Evolutionary conservation across 2,113 vertebrate genomes (phyloP).

Genomic region (Hucho hucho): DNA sequence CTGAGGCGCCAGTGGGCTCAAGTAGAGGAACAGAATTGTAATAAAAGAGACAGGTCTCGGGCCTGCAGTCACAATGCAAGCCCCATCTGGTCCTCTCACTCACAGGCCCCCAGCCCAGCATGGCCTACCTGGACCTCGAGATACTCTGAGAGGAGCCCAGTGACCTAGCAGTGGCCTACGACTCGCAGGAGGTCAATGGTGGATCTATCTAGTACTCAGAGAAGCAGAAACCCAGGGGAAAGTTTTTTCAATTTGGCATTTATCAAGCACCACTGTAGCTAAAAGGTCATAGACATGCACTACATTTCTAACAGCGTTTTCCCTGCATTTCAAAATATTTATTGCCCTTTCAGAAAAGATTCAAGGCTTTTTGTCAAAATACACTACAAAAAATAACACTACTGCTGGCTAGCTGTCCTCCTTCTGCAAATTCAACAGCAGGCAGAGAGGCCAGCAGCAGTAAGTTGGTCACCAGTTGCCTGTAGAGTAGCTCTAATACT

Average conservation of each 20-base stretch:
- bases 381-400: slow-evolving; percentile 1
- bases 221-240: slow-evolving; percentile 1
- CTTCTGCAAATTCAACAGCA: slow-evolving; percentile 11
- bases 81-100: slow-evolving; percentile 19
- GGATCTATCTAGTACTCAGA: slow-evolving; percentile 29
- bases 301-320: slow-evolving; percentile 3
- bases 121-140: no score
- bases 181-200: slow-evolving; percentile 30
- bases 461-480: slow-evolving; percentile 26
- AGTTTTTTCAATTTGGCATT: not conserved
- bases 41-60: not conserved
- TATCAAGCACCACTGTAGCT: not conserved
- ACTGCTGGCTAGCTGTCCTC: not conserved
- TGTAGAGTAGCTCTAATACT: slow-evolving; percentile 41
- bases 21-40: slow-evolving; percentile 10
- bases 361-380: not conserved
- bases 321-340: not conserved
- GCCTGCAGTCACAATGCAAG: not conserved
- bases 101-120: not conserved
- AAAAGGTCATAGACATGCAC: not conserved
- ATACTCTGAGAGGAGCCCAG: slow-evolving; percentile 1
- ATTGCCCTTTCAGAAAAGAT: slow-evolving; percentile 13
- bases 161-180: slow-evolving; percentile 6
- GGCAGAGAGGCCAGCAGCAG: slow-evolving; percentile 7
- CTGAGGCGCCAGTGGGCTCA: not conserved